These are phyloP conservation scores for Diplodus puntazzo DNA, from an alignment of 2,797 vertebrate genomes.

Conservation along the genomic window DNA sequence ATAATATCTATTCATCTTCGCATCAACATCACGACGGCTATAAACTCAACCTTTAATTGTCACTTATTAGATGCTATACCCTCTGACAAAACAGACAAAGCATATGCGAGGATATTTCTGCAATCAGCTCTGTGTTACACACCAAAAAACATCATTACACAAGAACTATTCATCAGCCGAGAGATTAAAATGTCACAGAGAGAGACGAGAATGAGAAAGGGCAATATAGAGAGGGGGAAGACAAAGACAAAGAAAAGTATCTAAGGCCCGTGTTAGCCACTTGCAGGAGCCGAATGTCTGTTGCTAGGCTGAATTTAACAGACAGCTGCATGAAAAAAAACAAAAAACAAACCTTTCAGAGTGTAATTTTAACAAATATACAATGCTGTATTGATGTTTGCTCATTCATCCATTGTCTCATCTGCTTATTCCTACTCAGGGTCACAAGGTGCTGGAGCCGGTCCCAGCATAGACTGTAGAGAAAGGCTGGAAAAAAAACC, in stretches of 20 bases:
- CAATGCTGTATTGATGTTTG: slow-evolving; percentile 50
- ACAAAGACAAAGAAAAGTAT: slow-evolving; percentile 43
- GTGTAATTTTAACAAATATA: slow-evolving; percentile 55
- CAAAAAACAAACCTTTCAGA: slow-evolving; percentile 38
- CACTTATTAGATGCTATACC: slow-evolving; percentile 5
- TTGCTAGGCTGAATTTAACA: slow-evolving; percentile 72
- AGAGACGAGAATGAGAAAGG: slow-evolving; percentile 30
- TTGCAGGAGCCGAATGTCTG: slow-evolving; percentile 68
- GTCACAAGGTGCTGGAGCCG: slow-evolving; percentile 53
- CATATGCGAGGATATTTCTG: slow-evolving; percentile 10
- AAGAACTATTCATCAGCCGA: slow-evolving; percentile 30
- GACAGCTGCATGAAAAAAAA: slow-evolving; percentile 37
- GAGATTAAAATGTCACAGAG: slow-evolving; percentile 51
- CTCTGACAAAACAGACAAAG: slow-evolving; percentile 10
- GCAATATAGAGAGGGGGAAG: slow-evolving; percentile 3
- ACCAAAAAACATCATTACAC: slow-evolving; percentile 30
- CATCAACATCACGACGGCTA: not conserved
- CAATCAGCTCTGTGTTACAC: slow-evolving; percentile 31
- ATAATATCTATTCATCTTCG: not conserved
- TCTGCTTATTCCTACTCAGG: slow-evolving; percentile 44
- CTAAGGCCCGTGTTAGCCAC: slow-evolving; percentile 44
- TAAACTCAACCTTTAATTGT: slow-evolving; percentile 3
- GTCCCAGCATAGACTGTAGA: slow-evolving; percentile 51
- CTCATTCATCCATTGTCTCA: slow-evolving; percentile 54
- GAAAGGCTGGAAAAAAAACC: slow-evolving; percentile 49